A percentile compares a stretch with the other conserved stretches of the same genome.
Conservation (phyloP, 2,888 invertebrate genomes). For the Macrosiphum euphorbiae region DNA sequence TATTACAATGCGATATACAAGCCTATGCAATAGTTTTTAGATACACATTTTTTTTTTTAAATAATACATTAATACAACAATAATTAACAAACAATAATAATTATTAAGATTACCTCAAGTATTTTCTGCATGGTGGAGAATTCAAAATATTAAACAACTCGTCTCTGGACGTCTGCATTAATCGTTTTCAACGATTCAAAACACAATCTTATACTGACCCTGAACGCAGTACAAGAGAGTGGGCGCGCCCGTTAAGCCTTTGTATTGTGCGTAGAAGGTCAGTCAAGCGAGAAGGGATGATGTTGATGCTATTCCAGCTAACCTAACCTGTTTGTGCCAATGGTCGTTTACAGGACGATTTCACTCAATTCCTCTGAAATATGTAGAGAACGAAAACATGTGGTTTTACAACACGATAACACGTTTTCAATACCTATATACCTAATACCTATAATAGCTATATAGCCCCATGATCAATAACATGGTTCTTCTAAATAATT, state of each 20-base stretch:
- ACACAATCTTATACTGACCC: conserved; percentile 2
- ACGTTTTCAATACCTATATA: background rate
- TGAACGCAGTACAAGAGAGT: background rate
- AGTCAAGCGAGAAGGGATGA: no score
- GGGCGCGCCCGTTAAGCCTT: background rate
- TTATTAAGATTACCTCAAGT: background rate
- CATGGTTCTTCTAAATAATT: no score
- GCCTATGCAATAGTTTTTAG: background rate
- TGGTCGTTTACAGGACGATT: conserved; percentile 35
- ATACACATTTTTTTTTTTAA: background rate
- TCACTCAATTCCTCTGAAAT: background rate
- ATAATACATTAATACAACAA: background rate
- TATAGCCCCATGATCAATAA: background rate
- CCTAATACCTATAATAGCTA: no score
- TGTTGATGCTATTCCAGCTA: no score
- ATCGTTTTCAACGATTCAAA: background rate
- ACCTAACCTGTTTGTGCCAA: conserved; percentile 32
- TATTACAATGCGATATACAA: no score
- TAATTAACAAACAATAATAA: background rate
- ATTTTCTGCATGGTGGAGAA: no score
- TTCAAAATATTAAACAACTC: background rate
- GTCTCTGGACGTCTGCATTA: background rate
- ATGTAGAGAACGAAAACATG: background rate
- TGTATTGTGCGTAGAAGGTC: no score
- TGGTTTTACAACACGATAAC: background rate